Evolutionary conservation across 2,888 invertebrate species (phyloP), one percentile per base, ranked within the genome.

Genomic region (Pristionchus exspectatus): DNA sequence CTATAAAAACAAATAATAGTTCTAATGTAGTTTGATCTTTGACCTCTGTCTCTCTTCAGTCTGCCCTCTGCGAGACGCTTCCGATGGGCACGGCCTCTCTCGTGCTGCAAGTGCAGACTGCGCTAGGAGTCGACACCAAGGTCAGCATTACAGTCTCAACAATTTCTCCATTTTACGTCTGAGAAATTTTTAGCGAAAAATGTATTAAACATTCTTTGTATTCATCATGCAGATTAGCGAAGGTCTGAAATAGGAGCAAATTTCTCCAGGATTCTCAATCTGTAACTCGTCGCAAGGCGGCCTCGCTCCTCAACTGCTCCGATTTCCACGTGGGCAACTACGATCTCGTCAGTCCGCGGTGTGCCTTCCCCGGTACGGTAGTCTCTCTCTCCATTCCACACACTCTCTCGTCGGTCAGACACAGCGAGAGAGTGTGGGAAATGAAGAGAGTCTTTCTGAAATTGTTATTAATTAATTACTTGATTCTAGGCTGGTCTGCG

Each of bases 11-110:
- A n/a, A n/a, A n/a, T n/a, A n/a, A n/a, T n/a, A n/a, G n/a, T n/a
- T n/a, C n/a, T n/a, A n/a, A n/a, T n/a, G n/a, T 27, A n/a, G n/a
- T 16, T 87, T 87, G 84, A 84, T 84, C 84, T 33, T 59, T 59
- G 83, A 83, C 7, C 56, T 33, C 50, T 50, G n/a, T 44, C 56
- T 33, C n/a, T 44, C 44, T 54, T 7, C 74, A 88, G 93, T 95
- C 96, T 12, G 94, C 95, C 2, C 92, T 96, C 69, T 96, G 96
- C 94, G 96, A 96, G 91, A 93, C 96, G 50, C 92, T 96, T 21
- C 96, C 96, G 16, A 95, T 95, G 50, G 94, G 94, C 89, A 93
- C 93, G 16, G 91, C 93, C n/a, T 93, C 93, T 10, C 92, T 93
- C 92, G 90, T 93, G 38, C 91, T 93, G 1, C 92, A 93, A 59